Conservation (phyloP, 1,140 invertebrate species). For the Phthorimaea operculella region DNA sequence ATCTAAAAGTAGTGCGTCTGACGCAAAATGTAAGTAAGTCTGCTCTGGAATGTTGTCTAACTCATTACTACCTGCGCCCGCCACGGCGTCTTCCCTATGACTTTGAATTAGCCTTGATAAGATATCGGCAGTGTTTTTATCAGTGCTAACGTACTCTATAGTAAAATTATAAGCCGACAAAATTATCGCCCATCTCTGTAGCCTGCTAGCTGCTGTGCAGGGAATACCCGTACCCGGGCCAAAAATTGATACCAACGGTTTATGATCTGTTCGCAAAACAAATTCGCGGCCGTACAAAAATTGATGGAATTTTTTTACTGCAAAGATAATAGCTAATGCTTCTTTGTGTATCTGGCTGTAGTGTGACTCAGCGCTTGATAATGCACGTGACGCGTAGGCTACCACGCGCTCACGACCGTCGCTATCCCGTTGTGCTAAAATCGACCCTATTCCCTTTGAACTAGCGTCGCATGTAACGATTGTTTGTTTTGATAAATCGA, state of each 20-base stretch:
- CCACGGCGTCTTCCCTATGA: no score
- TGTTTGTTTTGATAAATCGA: not conserved
- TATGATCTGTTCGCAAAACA: not conserved
- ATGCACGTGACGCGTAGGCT: conserved; percentile 44
- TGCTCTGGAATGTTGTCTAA: no score
- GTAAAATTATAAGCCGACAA: conserved; percentile 5
- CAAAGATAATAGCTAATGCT: conserved; percentile 18
- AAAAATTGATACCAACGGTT: conserved; percentile 1
- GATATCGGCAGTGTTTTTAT: not conserved
- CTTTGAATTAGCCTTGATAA: no score
- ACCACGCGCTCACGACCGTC: conserved; percentile 12
- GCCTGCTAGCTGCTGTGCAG: not conserved
- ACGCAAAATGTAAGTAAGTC: no score
- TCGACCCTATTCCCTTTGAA: conserved; percentile 2
- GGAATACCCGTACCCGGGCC: not conserved
- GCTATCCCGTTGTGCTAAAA: not conserved
- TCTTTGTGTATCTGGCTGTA: conserved; percentile 34
- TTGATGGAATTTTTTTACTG: conserved; percentile 20
- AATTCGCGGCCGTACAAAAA: not conserved
- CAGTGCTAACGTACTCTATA: not conserved
- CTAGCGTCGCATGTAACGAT: conserved; percentile 8
- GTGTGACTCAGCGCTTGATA: conserved; percentile 36
- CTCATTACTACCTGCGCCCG: no score
- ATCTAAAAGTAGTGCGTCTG: no score
- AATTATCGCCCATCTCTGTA: not conserved